Percentiles rank a stretch among this genome's conserved stretches.
Conservation (phyloP, 2,113 vertebrate genomes). For the Aspiorhynchus laticeps region DNA sequence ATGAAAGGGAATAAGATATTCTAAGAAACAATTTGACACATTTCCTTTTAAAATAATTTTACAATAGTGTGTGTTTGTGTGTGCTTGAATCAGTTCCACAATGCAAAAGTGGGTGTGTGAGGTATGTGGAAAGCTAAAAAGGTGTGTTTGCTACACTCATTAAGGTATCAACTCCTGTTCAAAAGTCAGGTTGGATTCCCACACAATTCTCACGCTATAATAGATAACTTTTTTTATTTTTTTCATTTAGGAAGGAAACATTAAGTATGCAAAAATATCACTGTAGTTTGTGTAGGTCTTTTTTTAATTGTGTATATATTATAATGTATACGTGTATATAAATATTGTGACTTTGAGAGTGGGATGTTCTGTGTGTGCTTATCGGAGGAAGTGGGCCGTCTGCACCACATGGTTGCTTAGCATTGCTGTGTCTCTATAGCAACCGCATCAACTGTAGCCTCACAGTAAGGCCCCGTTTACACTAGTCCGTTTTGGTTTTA, state of each 20-base stretch:
- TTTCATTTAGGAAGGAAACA: background rate
- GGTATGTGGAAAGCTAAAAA: background rate
- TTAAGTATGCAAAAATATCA: background rate
- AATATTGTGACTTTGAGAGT: conserved; percentile 8
- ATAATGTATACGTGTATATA: background rate
- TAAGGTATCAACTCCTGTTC: background rate
- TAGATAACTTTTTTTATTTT: background rate
- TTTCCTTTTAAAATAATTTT: conserved; percentile 61
- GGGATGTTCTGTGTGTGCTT: conserved; percentile 44
- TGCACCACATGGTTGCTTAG: conserved; percentile 49
- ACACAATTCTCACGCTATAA: background rate
- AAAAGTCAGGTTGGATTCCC: background rate
- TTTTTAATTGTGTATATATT: too few relatives aligned
- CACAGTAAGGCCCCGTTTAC: too few relatives aligned
- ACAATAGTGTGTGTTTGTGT: conserved; percentile 56
- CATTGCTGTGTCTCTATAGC: conserved; percentile 50
- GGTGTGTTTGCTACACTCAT: background rate
- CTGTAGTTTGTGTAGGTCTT: background rate
- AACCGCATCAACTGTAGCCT: conserved; percentile 61
- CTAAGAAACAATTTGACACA: conserved; percentile 42
- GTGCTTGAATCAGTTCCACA: background rate
- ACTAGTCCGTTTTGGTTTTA: too few relatives aligned
- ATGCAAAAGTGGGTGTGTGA: conserved; percentile 12
- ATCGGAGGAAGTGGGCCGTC: conserved; percentile 60
- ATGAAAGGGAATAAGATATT: background rate